A percentile compares a stretch with the other conserved stretches of the same genome.
phyloP scores from a whole-genome alignment of 2,797 vertebrate genomes.

The Capromys pilorides region DNA sequence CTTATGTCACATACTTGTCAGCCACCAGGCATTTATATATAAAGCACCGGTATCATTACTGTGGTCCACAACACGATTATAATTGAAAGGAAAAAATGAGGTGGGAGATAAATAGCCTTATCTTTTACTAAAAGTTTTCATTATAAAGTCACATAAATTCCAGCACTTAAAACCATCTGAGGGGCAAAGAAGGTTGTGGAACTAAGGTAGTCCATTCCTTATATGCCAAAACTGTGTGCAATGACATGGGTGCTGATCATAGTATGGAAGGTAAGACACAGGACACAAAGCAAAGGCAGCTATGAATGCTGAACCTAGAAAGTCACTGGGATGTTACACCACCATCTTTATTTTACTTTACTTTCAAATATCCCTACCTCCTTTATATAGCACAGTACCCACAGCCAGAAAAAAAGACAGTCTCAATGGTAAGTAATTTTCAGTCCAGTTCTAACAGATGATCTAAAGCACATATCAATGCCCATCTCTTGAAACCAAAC shows the following conservation, averaged over 20 bases:
- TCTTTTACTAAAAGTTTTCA: not conserved
- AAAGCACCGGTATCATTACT: not conserved
- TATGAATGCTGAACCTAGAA: not conserved
- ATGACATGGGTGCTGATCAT: not conserved
- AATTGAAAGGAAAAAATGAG: not conserved
- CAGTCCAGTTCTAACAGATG: not conserved
- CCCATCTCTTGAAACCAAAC: not conserved
- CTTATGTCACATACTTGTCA: not conserved
- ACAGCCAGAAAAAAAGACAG: not conserved
- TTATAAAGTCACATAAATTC: not conserved
- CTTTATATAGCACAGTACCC: not conserved
- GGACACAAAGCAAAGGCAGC: not conserved
- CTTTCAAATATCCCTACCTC: not conserved
- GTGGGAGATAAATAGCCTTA: too few species aligned
- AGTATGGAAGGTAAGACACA: not conserved
- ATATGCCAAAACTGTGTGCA: not conserved
- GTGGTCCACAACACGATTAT: not conserved
- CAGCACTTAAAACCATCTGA: slow-evolving; percentile 2
- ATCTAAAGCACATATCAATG: not conserved
- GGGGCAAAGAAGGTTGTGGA: not conserved
- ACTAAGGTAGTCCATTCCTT: not conserved
- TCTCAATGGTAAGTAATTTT: not conserved
- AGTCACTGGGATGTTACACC: not conserved
- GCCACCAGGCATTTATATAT: not conserved
- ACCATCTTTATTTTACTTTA: not conserved